phyloP scores from a whole-genome alignment of 2,113 vertebrate species.

The Sinocyclocheilus maitianheensis region DNA sequence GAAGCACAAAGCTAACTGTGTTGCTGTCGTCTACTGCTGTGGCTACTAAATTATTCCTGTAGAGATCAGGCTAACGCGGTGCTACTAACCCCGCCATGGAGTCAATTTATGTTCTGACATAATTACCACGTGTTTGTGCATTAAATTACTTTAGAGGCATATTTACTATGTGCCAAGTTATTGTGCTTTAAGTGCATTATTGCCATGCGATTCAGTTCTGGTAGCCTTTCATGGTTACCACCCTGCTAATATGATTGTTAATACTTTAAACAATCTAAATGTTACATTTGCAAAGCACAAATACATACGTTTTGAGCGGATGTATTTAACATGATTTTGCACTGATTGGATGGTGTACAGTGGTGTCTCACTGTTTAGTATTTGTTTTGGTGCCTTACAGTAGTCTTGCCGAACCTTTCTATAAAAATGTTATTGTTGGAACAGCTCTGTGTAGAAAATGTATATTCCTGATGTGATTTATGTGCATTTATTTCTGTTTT shows the following conservation, averaged over 20 bases:
- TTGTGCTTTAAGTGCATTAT: neutral
- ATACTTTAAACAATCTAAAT: neutral
- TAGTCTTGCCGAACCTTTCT: neutral
- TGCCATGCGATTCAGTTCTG: neutral
- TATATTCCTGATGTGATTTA: neutral
- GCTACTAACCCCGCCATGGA: neutral
- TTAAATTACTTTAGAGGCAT: neutral
- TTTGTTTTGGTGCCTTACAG: neutral
- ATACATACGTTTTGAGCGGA: neutral
- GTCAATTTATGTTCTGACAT: neutral
- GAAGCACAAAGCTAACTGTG: conserved; percentile 39
- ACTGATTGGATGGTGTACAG: neutral
- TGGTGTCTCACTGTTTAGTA: neutral
- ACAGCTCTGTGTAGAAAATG: neutral
- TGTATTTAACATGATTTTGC: neutral
- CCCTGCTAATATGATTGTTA: neutral
- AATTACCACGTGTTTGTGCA: neutral
- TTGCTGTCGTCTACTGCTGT: conserved; percentile 8
- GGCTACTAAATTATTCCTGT: conserved; percentile 27
- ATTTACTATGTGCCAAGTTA: neutral
- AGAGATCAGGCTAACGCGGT: neutral
- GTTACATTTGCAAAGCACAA: neutral
- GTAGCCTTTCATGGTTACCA: neutral
- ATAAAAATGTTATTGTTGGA: neutral
- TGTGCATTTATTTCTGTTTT: neutral